Evolutionary conservation across 2,113 vertebrate species (phyloP).

Genomic region (Crypturellus undulatus): DNA sequence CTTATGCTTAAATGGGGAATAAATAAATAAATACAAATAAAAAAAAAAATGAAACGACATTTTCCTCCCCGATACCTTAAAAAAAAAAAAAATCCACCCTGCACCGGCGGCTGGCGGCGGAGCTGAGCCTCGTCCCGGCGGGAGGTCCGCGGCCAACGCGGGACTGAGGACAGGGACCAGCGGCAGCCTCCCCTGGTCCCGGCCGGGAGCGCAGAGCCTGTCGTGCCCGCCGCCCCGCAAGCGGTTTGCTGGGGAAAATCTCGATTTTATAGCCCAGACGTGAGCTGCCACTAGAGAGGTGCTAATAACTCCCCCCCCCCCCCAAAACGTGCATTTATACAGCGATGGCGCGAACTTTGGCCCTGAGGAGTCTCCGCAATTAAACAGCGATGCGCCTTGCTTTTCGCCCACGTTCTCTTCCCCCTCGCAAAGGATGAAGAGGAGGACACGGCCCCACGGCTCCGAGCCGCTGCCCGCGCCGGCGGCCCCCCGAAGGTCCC

Average conservation of each 20-base stretch:
- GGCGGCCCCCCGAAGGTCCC: neutral
- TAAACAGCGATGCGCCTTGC: slow-evolving; percentile 58
- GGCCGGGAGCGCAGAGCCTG: neutral
- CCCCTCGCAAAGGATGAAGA: neutral
- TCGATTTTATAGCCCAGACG: neutral
- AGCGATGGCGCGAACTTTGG: slow-evolving; percentile 79
- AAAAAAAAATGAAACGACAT: no score
- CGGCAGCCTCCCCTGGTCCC: neutral
- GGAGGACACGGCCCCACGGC: neutral
- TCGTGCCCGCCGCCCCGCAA: neutral
- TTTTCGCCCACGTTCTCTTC: slow-evolving; percentile 8
- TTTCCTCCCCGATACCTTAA: no score
- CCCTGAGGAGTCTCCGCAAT: slow-evolving; percentile 77
- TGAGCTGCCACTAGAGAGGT: slow-evolving; percentile 72
- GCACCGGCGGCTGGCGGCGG: neutral
- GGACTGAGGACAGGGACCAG: no score
- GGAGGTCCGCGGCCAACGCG: neutral
- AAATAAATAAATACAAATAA: no score
- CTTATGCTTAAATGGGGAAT: rapidly evolving
- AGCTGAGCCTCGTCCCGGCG: rapidly evolving
- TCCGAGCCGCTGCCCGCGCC: neutral
- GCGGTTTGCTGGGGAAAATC: neutral
- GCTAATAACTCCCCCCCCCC: slow-evolving; percentile 74
- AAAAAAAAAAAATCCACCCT: no score
- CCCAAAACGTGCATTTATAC: slow-evolving; percentile 80